phyloP scores from a whole-genome alignment of 2,888 invertebrate genomes.

The Melieria picta region DNA sequence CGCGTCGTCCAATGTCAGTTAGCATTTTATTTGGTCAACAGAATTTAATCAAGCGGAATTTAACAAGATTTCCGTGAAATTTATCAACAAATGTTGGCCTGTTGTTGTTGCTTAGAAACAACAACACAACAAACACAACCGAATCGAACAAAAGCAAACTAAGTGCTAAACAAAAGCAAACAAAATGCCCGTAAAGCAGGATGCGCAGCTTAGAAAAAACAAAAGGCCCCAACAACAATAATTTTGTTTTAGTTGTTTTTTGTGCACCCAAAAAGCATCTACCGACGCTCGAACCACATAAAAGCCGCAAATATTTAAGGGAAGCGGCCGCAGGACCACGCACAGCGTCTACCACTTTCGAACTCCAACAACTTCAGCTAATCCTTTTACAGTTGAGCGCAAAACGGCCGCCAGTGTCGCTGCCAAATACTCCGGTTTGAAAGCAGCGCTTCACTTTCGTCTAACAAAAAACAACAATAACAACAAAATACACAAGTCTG shows the following conservation, averaged over 20 bases:
- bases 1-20: neutral
- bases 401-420: neutral
- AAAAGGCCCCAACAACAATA: neutral
- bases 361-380: neutral
- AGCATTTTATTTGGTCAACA: neutral
- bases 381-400: conserved; percentile 13
- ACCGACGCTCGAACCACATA: too few relatives aligned
- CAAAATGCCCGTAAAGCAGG: neutral
- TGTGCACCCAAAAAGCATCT: neutral
- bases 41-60: conserved; percentile 56
- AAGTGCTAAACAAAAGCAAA: neutral
- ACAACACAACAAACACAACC: neutral
- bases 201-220: neutral
- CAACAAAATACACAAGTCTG: too few relatives aligned
- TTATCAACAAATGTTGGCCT: neutral
- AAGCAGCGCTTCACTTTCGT: too few relatives aligned
- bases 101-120: neutral
- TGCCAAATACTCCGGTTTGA: too few relatives aligned
- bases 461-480: too few relatives aligned
- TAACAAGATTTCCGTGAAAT: conserved; percentile 54
- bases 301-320: too few relatives aligned
- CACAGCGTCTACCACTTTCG: neutral
- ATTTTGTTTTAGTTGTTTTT: neutral
- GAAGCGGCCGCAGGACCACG: neutral
- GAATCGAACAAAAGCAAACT: neutral